These are phyloP conservation scores for Sesia apiformis DNA, from an alignment of 2,888 invertebrate genomes.

Conservation along the genomic window DNA sequence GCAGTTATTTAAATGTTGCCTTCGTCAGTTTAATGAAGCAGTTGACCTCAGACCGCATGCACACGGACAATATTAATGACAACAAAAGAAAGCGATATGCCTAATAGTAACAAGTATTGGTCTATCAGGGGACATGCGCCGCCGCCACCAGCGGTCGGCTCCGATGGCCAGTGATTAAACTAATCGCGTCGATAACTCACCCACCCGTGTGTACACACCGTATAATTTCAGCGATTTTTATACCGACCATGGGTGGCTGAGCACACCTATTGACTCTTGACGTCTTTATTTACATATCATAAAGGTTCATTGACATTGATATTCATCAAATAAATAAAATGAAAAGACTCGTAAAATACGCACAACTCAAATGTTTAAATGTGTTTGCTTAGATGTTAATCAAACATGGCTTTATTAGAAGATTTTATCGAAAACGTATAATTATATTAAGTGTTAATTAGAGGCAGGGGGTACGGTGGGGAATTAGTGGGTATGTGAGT, in stretches of 20 bases:
- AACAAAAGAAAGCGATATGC: constrained; percentile 38
- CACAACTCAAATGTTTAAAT: neutral
- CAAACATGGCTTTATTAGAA: constrained; percentile 24
- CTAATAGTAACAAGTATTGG: constrained; percentile 37
- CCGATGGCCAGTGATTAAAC: constrained; percentile 46
- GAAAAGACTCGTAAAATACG: neutral
- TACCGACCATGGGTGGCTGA: constrained; percentile 48
- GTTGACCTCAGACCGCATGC: constrained; percentile 31
- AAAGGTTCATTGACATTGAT: neutral
- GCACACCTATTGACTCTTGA: constrained; percentile 30
- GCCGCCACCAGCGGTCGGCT: constrained; percentile 28
- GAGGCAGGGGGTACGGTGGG: constrained; percentile 24
- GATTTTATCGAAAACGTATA: constrained; percentile 20
- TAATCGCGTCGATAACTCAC: constrained; percentile 59
- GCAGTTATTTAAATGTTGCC: no score
- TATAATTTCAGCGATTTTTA: constrained; percentile 62
- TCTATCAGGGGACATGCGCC: constrained; percentile 27
- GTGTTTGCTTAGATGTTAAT: constrained; percentile 15
- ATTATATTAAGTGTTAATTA: constrained; percentile 39
- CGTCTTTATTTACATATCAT: constrained; percentile 34
- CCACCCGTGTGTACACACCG: constrained; percentile 33
- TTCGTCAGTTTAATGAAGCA: constrained; percentile 21
- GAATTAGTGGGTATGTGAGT: constrained; percentile 18
- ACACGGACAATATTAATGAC: constrained; percentile 31
- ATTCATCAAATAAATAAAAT: no score